Base-by-base conservation (phyloP, 2,113 vertebrate species). In the Willisornis vidua region DNA sequence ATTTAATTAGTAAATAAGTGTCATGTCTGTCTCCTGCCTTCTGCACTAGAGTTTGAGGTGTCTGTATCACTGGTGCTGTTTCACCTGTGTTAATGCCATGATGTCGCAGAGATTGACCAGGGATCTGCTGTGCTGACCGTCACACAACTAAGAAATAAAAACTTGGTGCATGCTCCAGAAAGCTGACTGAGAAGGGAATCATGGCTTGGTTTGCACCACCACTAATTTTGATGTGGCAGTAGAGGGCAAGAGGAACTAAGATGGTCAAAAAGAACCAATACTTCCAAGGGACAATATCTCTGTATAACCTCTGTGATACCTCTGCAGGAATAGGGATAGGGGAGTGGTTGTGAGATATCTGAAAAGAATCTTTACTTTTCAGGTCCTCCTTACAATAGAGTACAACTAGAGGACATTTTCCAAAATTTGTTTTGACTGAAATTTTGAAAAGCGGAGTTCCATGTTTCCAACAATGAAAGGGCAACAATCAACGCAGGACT, bases 401-500 rank as follows among this genome's bases (percentile, higher is more conserved):
- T 49, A 43, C 23, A 74, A 39, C 18, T 63, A 8, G 25, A 24
- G 51, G 1, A 46, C 58, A 4, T 70, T 79, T 70, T 67, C 52
- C 29, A 41, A 62, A 43, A 29, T 43, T 77, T 55, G 4, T 84
- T 49, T 54, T 48, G 29, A 48, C 24, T 76, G 33, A 54, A 61
- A 61, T 59, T 59, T 74, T 59, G 22, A 74, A 51, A 74, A 5
- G 3, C 10, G 46, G 25, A 14, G 3, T 62, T 63, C 52, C 3
- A 0, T 1, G 0, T 48, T 76, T 92, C 33, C 20, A 49, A 14
- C 31, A 58, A 31, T 14, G 39, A 72, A 52, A 0, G 0, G 13
- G 28, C n/a, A 76, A n/a, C 18, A 19, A 10, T 24, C 19, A 71
- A 10, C 29, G 25, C 16, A 58, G 37, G 35, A 24, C 24, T 14